These are phyloP conservation scores for Drosophila grimshawi DNA, from an alignment of 1,140 invertebrate species.

Conservation along the genomic window DNA sequence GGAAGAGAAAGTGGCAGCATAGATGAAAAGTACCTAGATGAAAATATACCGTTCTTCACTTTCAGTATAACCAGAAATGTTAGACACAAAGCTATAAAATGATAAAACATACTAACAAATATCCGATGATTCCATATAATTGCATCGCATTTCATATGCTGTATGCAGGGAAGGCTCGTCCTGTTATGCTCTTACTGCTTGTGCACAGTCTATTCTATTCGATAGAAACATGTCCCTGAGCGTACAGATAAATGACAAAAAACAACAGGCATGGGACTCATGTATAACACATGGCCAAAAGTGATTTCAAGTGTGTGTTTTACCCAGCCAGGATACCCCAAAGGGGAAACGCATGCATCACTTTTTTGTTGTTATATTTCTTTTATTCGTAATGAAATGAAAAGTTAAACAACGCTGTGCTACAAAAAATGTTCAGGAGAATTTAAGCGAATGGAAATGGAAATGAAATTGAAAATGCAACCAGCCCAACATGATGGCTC, in stretches of 20 bases:
- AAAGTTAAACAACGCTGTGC: conserved; percentile 55
- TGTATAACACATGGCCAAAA: conserved; percentile 44
- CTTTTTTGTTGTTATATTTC: not conserved
- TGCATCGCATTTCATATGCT: conserved; percentile 5
- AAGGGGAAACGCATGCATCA: conserved; percentile 15
- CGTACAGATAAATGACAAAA: conserved; percentile 38
- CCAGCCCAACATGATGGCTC: conserved; percentile 1
- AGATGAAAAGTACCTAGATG: not conserved
- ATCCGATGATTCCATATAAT: conserved; percentile 9
- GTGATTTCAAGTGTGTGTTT: conserved; percentile 58
- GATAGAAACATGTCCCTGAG: conserved; percentile 41
- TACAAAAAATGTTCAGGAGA: conserved; percentile 42
- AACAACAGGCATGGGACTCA: conserved; percentile 22
- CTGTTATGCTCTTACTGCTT: not conserved
- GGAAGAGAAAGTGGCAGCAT: not conserved
- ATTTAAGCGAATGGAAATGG: conserved; percentile 54
- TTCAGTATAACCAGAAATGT: not conserved
- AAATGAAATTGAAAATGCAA: conserved; percentile 51
- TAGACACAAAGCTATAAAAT: not conserved
- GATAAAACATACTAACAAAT: not conserved
- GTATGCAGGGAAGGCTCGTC: not conserved
- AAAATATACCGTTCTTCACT: not conserved
- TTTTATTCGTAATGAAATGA: conserved; percentile 65
- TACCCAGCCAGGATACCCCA: not conserved
- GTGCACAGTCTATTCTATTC: conserved; percentile 12